phyloP scores from a whole-genome alignment of 2,113 vertebrate genomes.

The Nannospalax galili region DNA sequence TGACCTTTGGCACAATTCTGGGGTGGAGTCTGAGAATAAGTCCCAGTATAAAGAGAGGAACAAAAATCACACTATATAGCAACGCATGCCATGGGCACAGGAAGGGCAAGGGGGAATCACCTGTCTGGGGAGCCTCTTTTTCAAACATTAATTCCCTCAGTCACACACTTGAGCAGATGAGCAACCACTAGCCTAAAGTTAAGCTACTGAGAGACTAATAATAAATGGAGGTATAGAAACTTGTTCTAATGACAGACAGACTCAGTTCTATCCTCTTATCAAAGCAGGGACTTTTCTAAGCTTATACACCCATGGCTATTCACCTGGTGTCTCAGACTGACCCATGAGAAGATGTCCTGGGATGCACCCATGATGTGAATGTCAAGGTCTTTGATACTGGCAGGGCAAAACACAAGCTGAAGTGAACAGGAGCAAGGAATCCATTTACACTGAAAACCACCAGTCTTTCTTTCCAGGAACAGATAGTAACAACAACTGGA shows the following conservation, averaged over 20 bases:
- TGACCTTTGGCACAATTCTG: not conserved
- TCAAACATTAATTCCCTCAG: not conserved
- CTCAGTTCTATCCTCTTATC: not conserved
- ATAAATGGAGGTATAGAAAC: rapidly evolving
- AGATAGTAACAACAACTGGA: not conserved
- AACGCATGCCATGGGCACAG: not conserved
- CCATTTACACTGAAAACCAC: not conserved
- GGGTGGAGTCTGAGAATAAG: not conserved
- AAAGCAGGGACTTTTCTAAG: not conserved
- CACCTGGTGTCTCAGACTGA: not conserved
- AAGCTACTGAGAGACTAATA: not conserved
- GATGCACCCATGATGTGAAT: too few species aligned
- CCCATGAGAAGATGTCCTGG: not conserved
- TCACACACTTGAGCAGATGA: not conserved
- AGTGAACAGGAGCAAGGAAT: not conserved
- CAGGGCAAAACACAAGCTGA: not conserved
- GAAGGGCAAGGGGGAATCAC: not conserved
- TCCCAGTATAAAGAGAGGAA: not conserved
- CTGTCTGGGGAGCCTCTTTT: not conserved
- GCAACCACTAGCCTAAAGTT: not conserved
- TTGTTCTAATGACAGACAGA: not conserved
- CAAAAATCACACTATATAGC: not conserved
- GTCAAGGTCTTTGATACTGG: not conserved
- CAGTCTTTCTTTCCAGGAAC: not conserved
- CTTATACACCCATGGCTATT: not conserved